Percentiles rank a stretch among this genome's conserved stretches.
Conservation (phyloP, 2,113 vertebrate species). For the Phodopus roborovskii region DNA sequence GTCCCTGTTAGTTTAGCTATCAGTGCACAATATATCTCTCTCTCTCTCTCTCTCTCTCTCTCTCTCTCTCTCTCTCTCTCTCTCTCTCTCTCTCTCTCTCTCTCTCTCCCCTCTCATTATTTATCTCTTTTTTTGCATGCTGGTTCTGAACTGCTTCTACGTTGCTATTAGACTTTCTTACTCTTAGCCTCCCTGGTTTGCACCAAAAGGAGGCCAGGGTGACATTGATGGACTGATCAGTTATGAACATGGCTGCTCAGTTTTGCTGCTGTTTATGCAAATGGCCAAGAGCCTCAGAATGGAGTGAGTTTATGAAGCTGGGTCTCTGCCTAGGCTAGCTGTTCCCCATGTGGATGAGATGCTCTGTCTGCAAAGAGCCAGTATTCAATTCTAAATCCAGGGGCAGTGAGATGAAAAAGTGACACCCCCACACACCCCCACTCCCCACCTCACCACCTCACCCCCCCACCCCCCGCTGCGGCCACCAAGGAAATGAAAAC, state of each 20-base stretch:
- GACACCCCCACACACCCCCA: constrained; percentile 20
- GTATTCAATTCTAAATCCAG: constrained; percentile 30
- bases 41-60: neutral
- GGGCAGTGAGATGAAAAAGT: constrained; percentile 28
- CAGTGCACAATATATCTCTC: neutral
- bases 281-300: neutral
- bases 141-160: neutral
- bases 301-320: neutral
- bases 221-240: neutral
- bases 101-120: too few species aligned
- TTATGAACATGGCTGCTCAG: neutral
- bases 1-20: neutral
- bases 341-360: too few species aligned
- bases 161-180: neutral
- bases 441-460: too few species aligned
- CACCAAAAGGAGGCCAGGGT: neutral
- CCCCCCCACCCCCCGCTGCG: too few species aligned
- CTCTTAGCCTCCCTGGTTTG: neutral
- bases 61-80: neutral
- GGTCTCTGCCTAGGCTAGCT: neutral
- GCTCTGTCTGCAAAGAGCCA: neutral
- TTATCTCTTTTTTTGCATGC: too few species aligned
- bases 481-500: constrained; percentile 66
- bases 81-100: too few species aligned
- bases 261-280: neutral